Evolutionary conservation across 2,888 invertebrate species (phyloP), one percentile per base, ranked within the genome.

Genomic region (Gastrophysa polygoni): DNA sequence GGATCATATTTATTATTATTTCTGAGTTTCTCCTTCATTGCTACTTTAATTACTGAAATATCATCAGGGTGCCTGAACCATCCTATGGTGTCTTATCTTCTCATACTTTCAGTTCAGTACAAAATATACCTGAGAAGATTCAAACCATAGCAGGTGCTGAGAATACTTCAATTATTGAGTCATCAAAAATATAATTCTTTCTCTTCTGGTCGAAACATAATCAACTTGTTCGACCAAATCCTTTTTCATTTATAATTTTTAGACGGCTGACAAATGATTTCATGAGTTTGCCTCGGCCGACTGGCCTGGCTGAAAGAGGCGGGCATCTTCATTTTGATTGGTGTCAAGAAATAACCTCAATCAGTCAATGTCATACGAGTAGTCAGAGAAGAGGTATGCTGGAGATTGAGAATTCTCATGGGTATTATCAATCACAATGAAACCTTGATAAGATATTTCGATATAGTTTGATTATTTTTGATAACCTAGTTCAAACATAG

Each of bases 341-440:
- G 77, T 75, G 76, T 76, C 75, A 69, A 73, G 73, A 67, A 68
- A 67, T 68, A 66, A 68, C 70, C 68, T 64, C 71, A 68, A 76
- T 76, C 73, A 69, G 65, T 77, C 77, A 76, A 57, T 67, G 75
- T 76, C 75, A 68, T 43, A 54, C 3, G 38, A 32, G 5, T 32
- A n/a, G n/a, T n/a, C n/a, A n/a, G n/a, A n/a, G 32, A 11, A 32
- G 32, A 8, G 32, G 32, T 10, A 32, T 32, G 32, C 11, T 32
- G 11, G 11, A 11, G 32, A 32, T 32, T 32, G 7, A 8, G 3
- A 32, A 5, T 10, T 32, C 2, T 10, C 11, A 11, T 32, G 32
- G 11, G 2, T 32, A 11, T 32, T 11, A 32, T 32, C 11, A 32
- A 32, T 32, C 32, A 32, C 2, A 32, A 32, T 32, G 11, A 24